Evolutionary conservation across 2,113 vertebrate species (phyloP).

Genomic region (Falcunculus frontatus): DNA sequence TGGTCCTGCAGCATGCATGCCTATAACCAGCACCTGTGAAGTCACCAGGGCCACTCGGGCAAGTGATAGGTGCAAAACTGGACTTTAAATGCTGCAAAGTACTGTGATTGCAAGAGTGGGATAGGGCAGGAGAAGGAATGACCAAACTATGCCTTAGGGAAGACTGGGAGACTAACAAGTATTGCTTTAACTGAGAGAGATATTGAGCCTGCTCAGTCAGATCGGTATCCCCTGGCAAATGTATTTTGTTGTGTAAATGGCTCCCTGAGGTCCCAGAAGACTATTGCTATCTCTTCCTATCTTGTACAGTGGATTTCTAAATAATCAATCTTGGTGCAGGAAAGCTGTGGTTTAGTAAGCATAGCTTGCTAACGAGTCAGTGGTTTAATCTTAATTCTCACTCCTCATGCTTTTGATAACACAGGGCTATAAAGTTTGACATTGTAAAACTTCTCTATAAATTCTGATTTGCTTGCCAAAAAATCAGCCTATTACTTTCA

Average conservation of each 20-base stretch:
- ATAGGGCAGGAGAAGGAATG: neutral
- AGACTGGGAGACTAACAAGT: neutral
- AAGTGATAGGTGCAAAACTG: neutral
- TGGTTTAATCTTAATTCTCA: slow-evolving; percentile 38
- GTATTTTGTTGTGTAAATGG: slow-evolving; percentile 14
- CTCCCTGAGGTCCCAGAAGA: slow-evolving; percentile 14
- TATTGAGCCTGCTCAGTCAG: slow-evolving; percentile 36
- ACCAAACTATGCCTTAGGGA: neutral
- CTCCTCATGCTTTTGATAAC: slow-evolving; percentile 1
- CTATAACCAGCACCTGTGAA: neutral
- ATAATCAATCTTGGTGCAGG: slow-evolving; percentile 14
- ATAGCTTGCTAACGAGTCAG: neutral
- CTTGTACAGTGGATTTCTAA: slow-evolving; percentile 33
- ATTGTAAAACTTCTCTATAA: slow-evolving; percentile 12
- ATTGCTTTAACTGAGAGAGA: slow-evolving; percentile 18
- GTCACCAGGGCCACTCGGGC: neutral
- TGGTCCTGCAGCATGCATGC: neutral
- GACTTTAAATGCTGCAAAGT: neutral
- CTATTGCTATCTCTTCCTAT: neutral
- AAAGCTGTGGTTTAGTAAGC: neutral
- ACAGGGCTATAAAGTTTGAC: slow-evolving; percentile 15
- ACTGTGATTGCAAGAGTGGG: neutral
- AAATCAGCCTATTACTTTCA: slow-evolving; percentile 51
- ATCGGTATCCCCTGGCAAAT: slow-evolving; percentile 21
- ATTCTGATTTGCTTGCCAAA: slow-evolving; percentile 54